Evolutionary conservation across 2,888 invertebrate genomes (phyloP), one percentile per base, ranked within the genome.

Genomic region (Tenthredo amoena): DNA sequence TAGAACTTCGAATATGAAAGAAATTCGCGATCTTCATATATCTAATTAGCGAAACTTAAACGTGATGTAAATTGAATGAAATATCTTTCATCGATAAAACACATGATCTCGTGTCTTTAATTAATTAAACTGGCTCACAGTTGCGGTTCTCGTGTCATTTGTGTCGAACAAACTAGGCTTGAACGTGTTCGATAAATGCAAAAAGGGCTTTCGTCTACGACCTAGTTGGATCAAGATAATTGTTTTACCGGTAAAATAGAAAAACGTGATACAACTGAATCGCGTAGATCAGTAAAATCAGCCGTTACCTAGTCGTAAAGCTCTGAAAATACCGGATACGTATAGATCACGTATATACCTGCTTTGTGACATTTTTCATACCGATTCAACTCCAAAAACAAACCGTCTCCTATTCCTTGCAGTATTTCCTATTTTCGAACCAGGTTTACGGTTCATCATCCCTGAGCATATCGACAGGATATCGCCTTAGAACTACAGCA

Each of bases 401-500:
- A 5, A 15, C 65, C 15, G 15, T 31, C 21, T 31, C 10, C 65
- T 65, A 58, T 21, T 58, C 58, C 21, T 7, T 3, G 18, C 18
- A 34, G n/a, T 55, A 18, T 31, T 55, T 77, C 47, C 34, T n/a
- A n/a, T 18, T 2, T 10, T 77, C 31, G 9, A 77, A 77, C 77
- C 55, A 40, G 55, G 77, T 77, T 77, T 77, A 77, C 10, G 55
- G n/a, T 9, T 77, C 31, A 55, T 21, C 55, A 55, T 55, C n/a
- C 77, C 6, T 18, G 0, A 2, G 50, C 55, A 77, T 74, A 74
- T 77, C 31, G n/a, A 50, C 31, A 77, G 55, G 26, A 55, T 77
- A 18, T 31, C 10, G 4, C 43, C 26, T 47, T 12, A 0, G 4
- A 26, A 21, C 21, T 43, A 47, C 37, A 15, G 10, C n/a, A 15